Conservation (phyloP, 2,797 vertebrate species). For the Rhinophrynus dorsalis region DNA sequence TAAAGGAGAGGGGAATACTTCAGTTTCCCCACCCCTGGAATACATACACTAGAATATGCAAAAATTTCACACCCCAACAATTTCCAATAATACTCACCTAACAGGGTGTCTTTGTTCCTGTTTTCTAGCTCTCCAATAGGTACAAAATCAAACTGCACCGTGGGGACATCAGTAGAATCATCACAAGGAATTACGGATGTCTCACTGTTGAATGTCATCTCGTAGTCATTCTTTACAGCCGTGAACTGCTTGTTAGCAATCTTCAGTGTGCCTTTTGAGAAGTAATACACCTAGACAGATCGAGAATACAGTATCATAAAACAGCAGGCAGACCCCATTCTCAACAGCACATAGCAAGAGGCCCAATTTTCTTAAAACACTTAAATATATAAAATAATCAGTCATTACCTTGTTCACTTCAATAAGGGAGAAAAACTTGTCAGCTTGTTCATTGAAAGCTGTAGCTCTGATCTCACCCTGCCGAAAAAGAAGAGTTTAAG, state of each 20-base stretch:
- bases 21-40: no score
- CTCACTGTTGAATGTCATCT: slow-evolving; percentile 89
- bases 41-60: no score
- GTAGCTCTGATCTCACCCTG: slow-evolving; percentile 96
- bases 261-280: slow-evolving; percentile 91
- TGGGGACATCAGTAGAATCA: slow-evolving; percentile 83
- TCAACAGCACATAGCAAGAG: no score
- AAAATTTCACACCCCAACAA: no score
- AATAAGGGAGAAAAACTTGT: slow-evolving; percentile 89
- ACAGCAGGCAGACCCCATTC: background rate
- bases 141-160: slow-evolving; percentile 88
- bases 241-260: slow-evolving; percentile 97
- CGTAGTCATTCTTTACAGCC: slow-evolving; percentile 78
- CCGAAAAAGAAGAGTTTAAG: slow-evolving; percentile 42
- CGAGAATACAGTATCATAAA: slow-evolving; percentile 45
- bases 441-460: slow-evolving; percentile 93
- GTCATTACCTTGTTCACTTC: slow-evolving; percentile 89
- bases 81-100: slow-evolving; percentile 75
- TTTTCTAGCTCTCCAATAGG: slow-evolving; percentile 84
- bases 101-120: slow-evolving; percentile 82
- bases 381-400: no score
- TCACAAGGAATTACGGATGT: slow-evolving; percentile 88
- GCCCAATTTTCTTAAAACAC: no score
- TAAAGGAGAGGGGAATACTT: no score
- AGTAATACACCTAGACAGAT: slow-evolving; percentile 85